Percentiles rank a stretch among this genome's conserved stretches.
These are phyloP conservation scores for Meghimatium bilineatum DNA, from an alignment of 2,888 invertebrate species.

Conservation along the genomic window DNA sequence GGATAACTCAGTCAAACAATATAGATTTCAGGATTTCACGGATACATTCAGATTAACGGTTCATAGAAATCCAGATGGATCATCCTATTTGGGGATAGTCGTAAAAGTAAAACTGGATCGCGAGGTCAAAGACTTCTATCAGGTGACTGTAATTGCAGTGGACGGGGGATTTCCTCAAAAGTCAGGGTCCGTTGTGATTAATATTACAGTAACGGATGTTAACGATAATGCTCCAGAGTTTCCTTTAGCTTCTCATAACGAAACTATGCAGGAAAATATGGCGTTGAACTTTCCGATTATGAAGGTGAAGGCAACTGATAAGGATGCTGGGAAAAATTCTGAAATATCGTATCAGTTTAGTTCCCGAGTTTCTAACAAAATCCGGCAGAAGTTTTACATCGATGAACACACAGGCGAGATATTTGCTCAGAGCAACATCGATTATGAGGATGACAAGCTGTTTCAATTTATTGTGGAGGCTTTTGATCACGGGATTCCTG, in stretches of 20 bases:
- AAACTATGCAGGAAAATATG: conserved; percentile 62
- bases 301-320: conserved; percentile 86
- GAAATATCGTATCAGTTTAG: conserved; percentile 78
- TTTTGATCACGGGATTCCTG: conserved; percentile 61
- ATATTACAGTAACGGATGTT: conserved; percentile 66
- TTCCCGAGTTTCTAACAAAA: conserved; percentile 58
- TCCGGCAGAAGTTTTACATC: conserved; percentile 78
- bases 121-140: conserved; percentile 64
- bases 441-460: conserved; percentile 85
- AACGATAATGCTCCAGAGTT: conserved; percentile 70
- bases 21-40: conserved; percentile 38
- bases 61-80: conserved; percentile 56
- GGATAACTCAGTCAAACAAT: conserved; percentile 44
- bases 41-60: conserved; percentile 40
- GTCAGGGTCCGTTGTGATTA: conserved; percentile 65
- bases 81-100: conserved; percentile 65
- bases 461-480: conserved; percentile 84
- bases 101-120: conserved; percentile 65
- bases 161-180: conserved; percentile 67
- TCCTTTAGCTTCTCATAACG: conserved; percentile 58
- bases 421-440: conserved; percentile 86
- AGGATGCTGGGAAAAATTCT: conserved; percentile 88
- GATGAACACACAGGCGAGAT: conserved; percentile 89
- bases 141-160: conserved; percentile 64
- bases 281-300: conserved; percentile 59